These are phyloP conservation scores for Labeo rohita DNA, from an alignment of 2,113 vertebrate species.

Conservation along the genomic window DNA sequence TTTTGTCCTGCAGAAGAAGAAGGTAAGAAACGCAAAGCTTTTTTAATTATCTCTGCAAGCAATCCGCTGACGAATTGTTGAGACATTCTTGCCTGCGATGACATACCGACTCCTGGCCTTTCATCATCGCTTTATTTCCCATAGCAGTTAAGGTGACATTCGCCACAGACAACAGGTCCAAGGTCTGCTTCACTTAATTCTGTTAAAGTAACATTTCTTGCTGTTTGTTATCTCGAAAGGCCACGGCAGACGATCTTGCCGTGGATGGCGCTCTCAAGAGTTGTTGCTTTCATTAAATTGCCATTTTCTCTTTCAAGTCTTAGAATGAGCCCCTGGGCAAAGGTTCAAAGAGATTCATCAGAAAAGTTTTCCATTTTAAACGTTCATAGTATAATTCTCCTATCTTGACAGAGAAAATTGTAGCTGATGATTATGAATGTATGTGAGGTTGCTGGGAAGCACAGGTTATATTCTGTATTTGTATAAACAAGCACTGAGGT, in stretches of 20 bases:
- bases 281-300: conserved; percentile 44
- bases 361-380: neutral
- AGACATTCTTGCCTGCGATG: conserved; percentile 3
- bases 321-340: neutral
- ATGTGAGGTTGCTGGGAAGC: neutral
- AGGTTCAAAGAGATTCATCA: neutral
- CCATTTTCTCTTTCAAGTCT: conserved; percentile 21
- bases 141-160: conserved; percentile 25
- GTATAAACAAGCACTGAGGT: neutral
- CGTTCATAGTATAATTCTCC: neutral
- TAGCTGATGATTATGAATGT: neutral
- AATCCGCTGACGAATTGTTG: neutral
- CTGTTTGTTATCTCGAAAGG: neutral
- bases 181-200: conserved; percentile 19
- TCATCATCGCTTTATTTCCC: conserved; percentile 42
- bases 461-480: neutral
- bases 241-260: neutral
- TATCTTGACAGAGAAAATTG: neutral
- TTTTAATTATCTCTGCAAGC: conserved; percentile 23
- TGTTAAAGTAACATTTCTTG: conserved; percentile 24
- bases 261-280: conserved; percentile 5
- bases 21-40: conserved; percentile 6
- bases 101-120: conserved; percentile 7
- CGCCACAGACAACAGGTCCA: conserved; percentile 32
- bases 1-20: conserved; percentile 8